phyloP scores from a whole-genome alignment of 2,113 vertebrate genomes.

The Heloderma charlesbogerti region DNA sequence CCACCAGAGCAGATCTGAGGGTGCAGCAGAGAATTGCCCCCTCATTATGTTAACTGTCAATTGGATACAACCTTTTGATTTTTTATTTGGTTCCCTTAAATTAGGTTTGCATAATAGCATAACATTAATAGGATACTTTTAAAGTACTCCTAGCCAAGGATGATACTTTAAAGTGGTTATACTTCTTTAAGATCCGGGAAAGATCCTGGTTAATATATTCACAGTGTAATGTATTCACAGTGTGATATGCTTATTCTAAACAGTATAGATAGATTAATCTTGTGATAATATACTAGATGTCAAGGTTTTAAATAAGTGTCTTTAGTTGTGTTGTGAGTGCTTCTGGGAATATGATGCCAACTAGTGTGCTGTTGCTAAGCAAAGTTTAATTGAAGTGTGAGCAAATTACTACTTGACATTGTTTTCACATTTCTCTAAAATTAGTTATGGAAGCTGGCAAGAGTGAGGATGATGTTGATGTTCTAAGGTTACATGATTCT shows the following conservation, averaged over 20 bases:
- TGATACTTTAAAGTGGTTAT: neutral
- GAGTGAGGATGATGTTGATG: neutral
- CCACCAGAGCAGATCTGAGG: neutral
- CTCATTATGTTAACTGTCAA: neutral
- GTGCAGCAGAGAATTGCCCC: neutral
- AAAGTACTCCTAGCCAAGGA: neutral
- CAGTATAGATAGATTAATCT: neutral
- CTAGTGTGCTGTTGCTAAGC: neutral
- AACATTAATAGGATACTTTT: neutral
- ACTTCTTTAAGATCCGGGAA: neutral
- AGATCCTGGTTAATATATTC: neutral
- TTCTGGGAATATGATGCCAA: conserved; percentile 6
- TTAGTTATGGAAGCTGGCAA: conserved; percentile 18
- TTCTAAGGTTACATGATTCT: neutral
- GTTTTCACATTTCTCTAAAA: conserved; percentile 15
- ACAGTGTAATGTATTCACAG: neutral
- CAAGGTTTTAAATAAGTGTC: neutral
- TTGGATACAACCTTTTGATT: neutral
- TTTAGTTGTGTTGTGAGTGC: neutral
- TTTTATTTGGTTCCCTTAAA: neutral
- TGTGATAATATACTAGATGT: neutral
- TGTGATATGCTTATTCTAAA: neutral
- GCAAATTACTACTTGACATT: conserved; percentile 20
- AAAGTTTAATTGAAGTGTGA: conserved; percentile 18
- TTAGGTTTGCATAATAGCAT: too few relatives aligned